Base-by-base conservation (phyloP, 2,797 vertebrate species). In the Bovichtus diacanthus region DNA sequence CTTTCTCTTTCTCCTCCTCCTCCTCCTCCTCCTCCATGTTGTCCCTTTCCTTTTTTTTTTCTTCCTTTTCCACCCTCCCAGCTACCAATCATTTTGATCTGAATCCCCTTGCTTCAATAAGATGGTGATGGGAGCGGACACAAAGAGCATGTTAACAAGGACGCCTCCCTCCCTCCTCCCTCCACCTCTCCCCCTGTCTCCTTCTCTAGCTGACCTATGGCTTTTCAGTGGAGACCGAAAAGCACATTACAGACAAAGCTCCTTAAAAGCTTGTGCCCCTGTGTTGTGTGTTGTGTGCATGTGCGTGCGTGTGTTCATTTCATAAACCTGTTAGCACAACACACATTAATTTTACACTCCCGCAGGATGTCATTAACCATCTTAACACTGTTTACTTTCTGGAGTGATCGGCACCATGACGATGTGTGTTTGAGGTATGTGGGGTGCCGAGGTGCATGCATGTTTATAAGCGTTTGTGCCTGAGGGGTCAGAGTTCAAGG, bases 221-320 rank as follows among this genome's bases (percentile, higher is more conserved):
- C 85, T 84, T 88, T 80, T 79, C 75, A 80, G 74, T 73, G 69
- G 68, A 86, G 85, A 62, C 84, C 62, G 76, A 89, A 89, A 92
- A 93, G 90, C 93, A 88, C 90, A 92, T 93, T 93, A 90, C 51
- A 89, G 80, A 83, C 83, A 94, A 94, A 95, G 90, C 92, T 89
- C 86, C 91, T 94, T 94, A 92, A 92, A 88, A 85, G 89, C 88
- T 92, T 90, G 80, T 41, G 74, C 72, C 79, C 27, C 50, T 80
- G 67, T 63, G 68, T 38, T 46, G 31, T 29, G 41, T 70, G 47
- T 49, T 50, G 15, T 43, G n/a, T 5, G 12, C 39, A 49, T 3
- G 23, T 39, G 31, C 6, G 21, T 38, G 61, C 25, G 9, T 70
- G 58, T 58, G 54, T 73, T 78, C 9, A 61, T 59, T 78, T 68